Conservation (phyloP, 2,113 vertebrate species). For the Anseranas semipalmata region DNA sequence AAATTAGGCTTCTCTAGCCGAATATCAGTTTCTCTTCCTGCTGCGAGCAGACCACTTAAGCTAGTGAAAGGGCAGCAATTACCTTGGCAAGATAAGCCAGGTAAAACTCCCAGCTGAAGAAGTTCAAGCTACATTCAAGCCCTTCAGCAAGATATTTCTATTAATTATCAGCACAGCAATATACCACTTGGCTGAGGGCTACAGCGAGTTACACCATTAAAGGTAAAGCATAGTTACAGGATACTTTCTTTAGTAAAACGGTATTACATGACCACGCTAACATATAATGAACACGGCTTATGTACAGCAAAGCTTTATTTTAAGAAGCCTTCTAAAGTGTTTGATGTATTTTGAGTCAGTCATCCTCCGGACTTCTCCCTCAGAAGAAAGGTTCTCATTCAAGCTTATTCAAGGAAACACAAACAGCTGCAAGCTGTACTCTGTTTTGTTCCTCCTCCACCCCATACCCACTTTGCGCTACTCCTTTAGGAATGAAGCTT, state of each 20-base stretch:
- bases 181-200: background rate
- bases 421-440: background rate
- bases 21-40: conserved; percentile 2
- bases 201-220: background rate
- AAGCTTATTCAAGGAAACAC: background rate
- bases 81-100: background rate
- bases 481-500: background rate
- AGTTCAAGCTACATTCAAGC: background rate
- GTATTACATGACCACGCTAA: background rate
- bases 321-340: background rate
- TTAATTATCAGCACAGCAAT: background rate
- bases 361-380: background rate
- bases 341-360: background rate
- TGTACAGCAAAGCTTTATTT: background rate
- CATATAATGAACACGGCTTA: fast-evolving
- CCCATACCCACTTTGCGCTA: background rate
- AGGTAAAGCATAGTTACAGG: background rate
- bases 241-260: background rate
- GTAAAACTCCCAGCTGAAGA: background rate
- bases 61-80: background rate
- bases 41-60: background rate
- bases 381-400: background rate
- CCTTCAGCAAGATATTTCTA: background rate
- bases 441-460: background rate
- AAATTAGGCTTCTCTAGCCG: conserved; percentile 37